A percentile compares a stretch with the other conserved stretches of the same genome.
Conservation (phyloP, 92 coral and sea anemone species). For the Phenganax stokvisi region DNA sequence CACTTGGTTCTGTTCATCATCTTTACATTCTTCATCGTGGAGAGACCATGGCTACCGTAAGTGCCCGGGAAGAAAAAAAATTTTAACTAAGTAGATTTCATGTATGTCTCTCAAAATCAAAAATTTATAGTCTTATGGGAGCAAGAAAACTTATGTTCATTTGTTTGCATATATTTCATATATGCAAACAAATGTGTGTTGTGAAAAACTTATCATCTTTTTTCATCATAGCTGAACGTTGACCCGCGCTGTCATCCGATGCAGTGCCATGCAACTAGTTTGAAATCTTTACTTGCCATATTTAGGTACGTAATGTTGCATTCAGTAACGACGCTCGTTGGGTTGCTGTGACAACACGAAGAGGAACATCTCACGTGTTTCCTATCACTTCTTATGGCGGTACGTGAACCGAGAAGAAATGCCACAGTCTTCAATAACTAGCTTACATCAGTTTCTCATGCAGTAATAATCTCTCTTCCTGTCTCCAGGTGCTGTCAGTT, state of each 20-base stretch:
- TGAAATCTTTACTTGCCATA: not conserved
- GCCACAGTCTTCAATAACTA: no score
- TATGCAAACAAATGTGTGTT: not conserved
- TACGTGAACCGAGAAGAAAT: conserved; percentile 27
- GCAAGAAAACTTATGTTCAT: no score
- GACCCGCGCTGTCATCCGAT: no score
- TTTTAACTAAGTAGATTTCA: not conserved
- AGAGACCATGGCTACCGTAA: conserved; percentile 93
- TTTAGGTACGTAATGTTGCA: conserved; percentile 75
- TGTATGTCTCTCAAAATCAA: no score
- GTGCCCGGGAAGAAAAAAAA: conserved; percentile 18
- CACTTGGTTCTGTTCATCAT: conserved; percentile 90
- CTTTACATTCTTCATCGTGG: conserved; percentile 92
- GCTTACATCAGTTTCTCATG: not conserved
- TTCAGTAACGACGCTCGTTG: conserved; percentile 88
- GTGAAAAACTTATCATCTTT: not conserved
- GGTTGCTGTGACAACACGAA: conserved; percentile 80
- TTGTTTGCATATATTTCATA: no score
- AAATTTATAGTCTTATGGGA: no score
- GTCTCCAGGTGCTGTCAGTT: conserved; percentile 69
- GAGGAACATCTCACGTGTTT: conserved; percentile 92
- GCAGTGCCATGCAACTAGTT: not conserved
- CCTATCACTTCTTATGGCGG: conserved; percentile 96
- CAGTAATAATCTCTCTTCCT: no score
- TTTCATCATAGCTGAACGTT: not conserved